Base-by-base conservation (phyloP, 2,113 vertebrate genomes). In the Oplegnathus fasciatus region DNA sequence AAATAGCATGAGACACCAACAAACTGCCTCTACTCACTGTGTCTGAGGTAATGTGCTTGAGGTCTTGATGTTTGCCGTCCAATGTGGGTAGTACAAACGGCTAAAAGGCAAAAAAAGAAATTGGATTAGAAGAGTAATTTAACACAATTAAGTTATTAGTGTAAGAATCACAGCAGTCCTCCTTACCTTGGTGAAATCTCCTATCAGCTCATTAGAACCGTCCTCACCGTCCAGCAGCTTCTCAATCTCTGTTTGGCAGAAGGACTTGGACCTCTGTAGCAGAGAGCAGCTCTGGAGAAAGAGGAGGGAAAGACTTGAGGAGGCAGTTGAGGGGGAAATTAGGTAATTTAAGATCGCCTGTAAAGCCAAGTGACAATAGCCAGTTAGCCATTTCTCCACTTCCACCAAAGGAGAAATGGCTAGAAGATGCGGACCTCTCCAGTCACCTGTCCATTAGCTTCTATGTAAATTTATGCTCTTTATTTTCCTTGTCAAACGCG, bases 151-250 rank as follows among this genome's bases (percentile, higher is more conserved):
- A 37, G 6, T n/a, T n/a, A n/a, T 3, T 5, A 2, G 28, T 3
- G 26, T 15, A 52, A 52, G 18, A 8, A 6, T 24, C n/a, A 3
- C 10, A 2, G 69, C 9, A 1, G 24, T 4, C 40, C 0, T 7
- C 24, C 61, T 75, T 60, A 98, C 98, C 97, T 98, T 99, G 6
- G 97, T 98, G 91, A 98, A 99, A 87, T 99, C 98, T 9, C 98
- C 98, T 0, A 96, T 98, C 22, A 99, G 94, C 28, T 97, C 95
- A 1, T 57, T 90, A 18, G 95, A 93, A 9, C 95, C 90, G 0
- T 50, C 93, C 48, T 97, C 94, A 0, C 54, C 86, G 80, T 96
- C 97, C 79, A 98, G 82, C 83, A 99, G 90, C 75, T 88, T 96
- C 86, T 97, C 95, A 0, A 99, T 97, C 60, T 97, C 95, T 0